A percentile compares a stretch with the other conserved stretches of the same genome.
Conservation (phyloP, 2,888 invertebrate genomes). For the Sarcophaga variegata region DNA sequence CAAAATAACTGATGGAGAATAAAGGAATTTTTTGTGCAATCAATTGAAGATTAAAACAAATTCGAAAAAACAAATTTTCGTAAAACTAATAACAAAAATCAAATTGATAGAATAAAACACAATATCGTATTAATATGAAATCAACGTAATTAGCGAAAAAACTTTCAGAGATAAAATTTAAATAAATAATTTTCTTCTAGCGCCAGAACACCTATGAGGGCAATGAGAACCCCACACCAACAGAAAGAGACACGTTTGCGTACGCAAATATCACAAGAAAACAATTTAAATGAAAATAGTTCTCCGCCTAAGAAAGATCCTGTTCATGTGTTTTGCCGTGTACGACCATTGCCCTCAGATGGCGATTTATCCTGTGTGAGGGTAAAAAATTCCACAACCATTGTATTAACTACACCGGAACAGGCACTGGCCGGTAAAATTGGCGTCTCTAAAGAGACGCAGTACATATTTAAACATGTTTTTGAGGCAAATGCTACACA, state of each 20-base stretch:
- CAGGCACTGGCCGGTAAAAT: slow-evolving; percentile 85
- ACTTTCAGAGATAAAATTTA: background rate
- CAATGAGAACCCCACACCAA: slow-evolving; percentile 72
- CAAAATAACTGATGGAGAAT: slow-evolving; percentile 60
- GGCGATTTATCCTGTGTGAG: slow-evolving; percentile 86
- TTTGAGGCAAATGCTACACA: slow-evolving; percentile 92
- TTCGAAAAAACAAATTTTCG: background rate
- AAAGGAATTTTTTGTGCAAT: slow-evolving; percentile 2
- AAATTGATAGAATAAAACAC: background rate
- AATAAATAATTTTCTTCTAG: slow-evolving; percentile 65
- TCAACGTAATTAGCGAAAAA: slow-evolving; percentile 64
- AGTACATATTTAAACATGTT: slow-evolving; percentile 91
- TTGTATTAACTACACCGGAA: slow-evolving; percentile 86
- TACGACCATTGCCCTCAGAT: slow-evolving; percentile 89
- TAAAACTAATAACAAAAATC: background rate
- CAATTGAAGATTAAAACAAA: background rate
- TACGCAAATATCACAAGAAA: slow-evolving; percentile 56
- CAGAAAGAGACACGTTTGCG: slow-evolving; percentile 71
- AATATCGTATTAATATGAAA: slow-evolving; percentile 54
- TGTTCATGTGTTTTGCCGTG: slow-evolving; percentile 93
- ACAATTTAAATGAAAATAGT: slow-evolving; percentile 50
- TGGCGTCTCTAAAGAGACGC: slow-evolving; percentile 85
- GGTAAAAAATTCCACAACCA: slow-evolving; percentile 86
- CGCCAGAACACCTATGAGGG: slow-evolving; percentile 77
- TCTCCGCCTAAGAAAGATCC: slow-evolving; percentile 84